Conservation (phyloP, 2,797 vertebrate species). For the Semotilus atromaculatus region DNA sequence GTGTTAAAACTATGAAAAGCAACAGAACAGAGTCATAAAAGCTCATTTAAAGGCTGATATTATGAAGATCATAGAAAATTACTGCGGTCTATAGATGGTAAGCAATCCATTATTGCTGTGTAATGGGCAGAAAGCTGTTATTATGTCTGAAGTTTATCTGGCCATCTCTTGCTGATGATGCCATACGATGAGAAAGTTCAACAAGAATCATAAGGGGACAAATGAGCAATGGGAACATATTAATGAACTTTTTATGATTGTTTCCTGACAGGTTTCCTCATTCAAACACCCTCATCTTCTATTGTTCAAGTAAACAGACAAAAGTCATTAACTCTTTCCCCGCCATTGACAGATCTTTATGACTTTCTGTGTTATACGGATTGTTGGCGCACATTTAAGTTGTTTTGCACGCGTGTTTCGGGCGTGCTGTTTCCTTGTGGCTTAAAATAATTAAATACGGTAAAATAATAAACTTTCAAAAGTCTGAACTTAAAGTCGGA, state of each 20-base stretch:
- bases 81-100: conserved; percentile 50
- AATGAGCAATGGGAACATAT: neutral
- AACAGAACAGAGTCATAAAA: conserved; percentile 65
- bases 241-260: neutral
- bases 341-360: too few relatives aligned
- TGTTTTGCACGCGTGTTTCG: too few relatives aligned
- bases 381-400: too few relatives aligned
- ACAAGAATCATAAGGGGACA: neutral
- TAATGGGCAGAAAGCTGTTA: conserved; percentile 53
- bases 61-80: conserved; percentile 56
- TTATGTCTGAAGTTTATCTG: conserved; percentile 23
- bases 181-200: neutral
- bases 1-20: conserved; percentile 72
- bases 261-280: neutral
- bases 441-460: too few relatives aligned
- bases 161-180: neutral
- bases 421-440: too few relatives aligned
- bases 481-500: too few relatives aligned
- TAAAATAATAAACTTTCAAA: too few relatives aligned
- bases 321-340: too few relatives aligned
- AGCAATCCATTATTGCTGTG: conserved; percentile 62
- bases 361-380: too few relatives aligned
- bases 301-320: neutral
- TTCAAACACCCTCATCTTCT: neutral
- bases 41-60: conserved; percentile 64